A percentile compares a stretch with the other conserved stretches of the same genome.
Conservation (phyloP, 1,140 invertebrate species). For the Drosophila ohnishii region DNA sequence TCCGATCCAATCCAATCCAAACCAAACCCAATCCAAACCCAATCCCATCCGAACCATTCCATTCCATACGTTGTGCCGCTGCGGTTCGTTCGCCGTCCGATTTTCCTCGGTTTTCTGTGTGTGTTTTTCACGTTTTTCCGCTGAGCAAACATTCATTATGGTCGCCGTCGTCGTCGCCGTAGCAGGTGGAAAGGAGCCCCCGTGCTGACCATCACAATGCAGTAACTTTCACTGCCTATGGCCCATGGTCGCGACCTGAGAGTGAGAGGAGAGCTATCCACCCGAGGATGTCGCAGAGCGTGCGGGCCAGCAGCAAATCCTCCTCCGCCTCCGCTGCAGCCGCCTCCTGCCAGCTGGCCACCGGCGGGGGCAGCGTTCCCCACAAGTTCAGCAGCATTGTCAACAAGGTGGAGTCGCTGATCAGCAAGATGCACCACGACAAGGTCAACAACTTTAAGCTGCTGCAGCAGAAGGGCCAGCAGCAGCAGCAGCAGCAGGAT, state of each 20-base stretch:
- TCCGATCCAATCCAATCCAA: slow-evolving; percentile 18
- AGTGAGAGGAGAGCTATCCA: neutral
- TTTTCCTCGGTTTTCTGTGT: slow-evolving; percentile 15
- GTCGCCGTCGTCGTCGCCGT: slow-evolving; percentile 8
- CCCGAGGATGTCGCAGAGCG: slow-evolving; percentile 66
- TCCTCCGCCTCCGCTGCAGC: slow-evolving; percentile 29
- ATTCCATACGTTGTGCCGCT: slow-evolving; percentile 14
- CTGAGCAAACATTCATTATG: slow-evolving; percentile 68
- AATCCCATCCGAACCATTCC: slow-evolving; percentile 11
- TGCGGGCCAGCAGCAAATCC: slow-evolving; percentile 56
- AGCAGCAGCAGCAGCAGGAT: neutral
- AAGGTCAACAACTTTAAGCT: slow-evolving; percentile 71
- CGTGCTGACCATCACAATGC: slow-evolving; percentile 50
- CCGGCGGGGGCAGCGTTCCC: slow-evolving; percentile 42
- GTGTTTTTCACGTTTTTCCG: slow-evolving; percentile 31
- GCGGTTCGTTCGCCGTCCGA: slow-evolving; percentile 29
- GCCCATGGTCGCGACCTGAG: slow-evolving; percentile 7
- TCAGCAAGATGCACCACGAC: slow-evolving; percentile 81
- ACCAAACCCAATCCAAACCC: slow-evolving; percentile 1
- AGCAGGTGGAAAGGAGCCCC: slow-evolving; percentile 16
- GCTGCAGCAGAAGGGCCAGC: slow-evolving; percentile 46
- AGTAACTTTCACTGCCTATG: slow-evolving; percentile 69
- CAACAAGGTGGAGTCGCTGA: slow-evolving; percentile 81
- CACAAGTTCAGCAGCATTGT: slow-evolving; percentile 81
- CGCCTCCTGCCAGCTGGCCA: slow-evolving; percentile 30